These are phyloP conservation scores for Cettia cetti DNA, from an alignment of 2,113 vertebrate genomes.

Conservation along the genomic window DNA sequence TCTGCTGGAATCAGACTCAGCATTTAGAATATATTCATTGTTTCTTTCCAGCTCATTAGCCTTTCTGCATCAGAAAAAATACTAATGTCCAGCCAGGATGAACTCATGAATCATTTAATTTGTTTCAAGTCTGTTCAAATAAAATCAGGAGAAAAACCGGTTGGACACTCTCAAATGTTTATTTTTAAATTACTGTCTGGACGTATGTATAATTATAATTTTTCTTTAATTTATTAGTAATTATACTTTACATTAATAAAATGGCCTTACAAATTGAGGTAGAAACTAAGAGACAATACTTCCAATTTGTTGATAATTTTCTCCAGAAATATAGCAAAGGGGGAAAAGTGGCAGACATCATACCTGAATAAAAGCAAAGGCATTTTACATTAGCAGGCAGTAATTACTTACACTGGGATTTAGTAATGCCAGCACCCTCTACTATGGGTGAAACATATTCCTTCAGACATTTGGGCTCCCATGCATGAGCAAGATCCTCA, in stretches of 20 bases:
- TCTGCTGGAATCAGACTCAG: constrained; percentile 10
- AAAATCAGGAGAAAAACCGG: constrained; percentile 7
- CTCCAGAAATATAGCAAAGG: neutral
- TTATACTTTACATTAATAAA: neutral
- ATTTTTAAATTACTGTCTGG: neutral
- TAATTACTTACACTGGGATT: neutral
- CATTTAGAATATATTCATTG: constrained; percentile 9
- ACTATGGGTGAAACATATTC: neutral
- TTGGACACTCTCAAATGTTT: constrained; percentile 1
- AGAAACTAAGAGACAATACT: neutral
- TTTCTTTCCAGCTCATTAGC: constrained; percentile 36
- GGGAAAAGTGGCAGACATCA: neutral
- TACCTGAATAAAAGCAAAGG: neutral
- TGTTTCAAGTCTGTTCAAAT: constrained; percentile 35
- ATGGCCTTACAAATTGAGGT: neutral
- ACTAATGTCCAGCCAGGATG: constrained; percentile 45
- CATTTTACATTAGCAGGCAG: neutral
- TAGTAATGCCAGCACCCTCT: neutral
- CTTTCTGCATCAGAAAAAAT: constrained; percentile 32
- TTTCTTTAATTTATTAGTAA: neutral
- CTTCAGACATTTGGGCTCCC: neutral
- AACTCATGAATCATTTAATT: constrained; percentile 59
- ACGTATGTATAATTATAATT: neutral
- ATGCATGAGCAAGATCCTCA: neutral
- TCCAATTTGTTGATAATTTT: neutral